Base-by-base conservation (phyloP, 2,888 invertebrate species). In the Hermodice carunculata region DNA sequence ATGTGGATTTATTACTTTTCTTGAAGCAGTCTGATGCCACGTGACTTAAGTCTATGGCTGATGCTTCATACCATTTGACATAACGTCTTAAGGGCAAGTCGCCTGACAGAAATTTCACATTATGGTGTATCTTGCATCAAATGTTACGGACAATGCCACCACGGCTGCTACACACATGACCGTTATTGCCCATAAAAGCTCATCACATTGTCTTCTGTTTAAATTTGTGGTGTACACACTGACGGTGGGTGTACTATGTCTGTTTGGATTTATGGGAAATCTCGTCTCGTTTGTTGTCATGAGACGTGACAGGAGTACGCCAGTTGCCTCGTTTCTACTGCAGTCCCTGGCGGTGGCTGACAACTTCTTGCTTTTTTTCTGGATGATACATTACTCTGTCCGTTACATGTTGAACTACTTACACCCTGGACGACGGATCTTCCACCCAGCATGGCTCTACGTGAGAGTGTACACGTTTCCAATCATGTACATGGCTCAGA, bases 401-500 rank as follows among this genome's bases (percentile, higher is more conserved):
- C 44, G 68, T 8, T 22, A 65, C 34, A 29, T 52, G 40, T 17
- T 66, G 22, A 26, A 32, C 29, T 70, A 32, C 61, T 24, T 56
- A n/a, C 52, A 54, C 6, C 37, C 60, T 31, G 11, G 11, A 2
- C 11, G 5, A 24, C 29, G 14, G 26, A n/a, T 44, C 2, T 17
- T 22, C n/a, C 37, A 51, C n/a, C 26, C 32, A 26, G 53, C 60
- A 19, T 70, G 69, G 71, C 32, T 66, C 19, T 70, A 63, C 57
- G 22, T 67, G 19, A 52, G 69, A 1, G 62, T 73, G 17, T 64
- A 58, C 56, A 58, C 73, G 8, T 73, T 73, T 62, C 73, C 73
- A 0, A 26, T 73, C 5, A 56, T 73, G 40, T 73, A 70, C 54
- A 73, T 72, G 61, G 71, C 73, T 1, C 73, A 73, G 58, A 69